Conservation (phyloP, 1,140 invertebrate species). For the Planococcus citri region DNA sequence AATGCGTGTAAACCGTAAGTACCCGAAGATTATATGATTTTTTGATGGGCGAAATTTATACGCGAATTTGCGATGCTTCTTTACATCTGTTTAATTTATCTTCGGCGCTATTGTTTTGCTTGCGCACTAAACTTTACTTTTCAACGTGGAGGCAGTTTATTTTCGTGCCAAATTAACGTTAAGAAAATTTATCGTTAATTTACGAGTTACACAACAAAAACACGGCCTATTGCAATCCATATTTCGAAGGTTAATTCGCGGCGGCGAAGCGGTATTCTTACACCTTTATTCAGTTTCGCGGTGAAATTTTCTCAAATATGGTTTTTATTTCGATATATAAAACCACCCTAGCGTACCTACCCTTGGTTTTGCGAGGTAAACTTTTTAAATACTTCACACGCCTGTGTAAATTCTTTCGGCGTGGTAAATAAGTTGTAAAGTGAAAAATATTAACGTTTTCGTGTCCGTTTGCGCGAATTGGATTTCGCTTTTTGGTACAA, state of each 20-base stretch:
- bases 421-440: background rate
- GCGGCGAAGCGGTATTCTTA: no score
- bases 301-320: background rate
- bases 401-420: no score
- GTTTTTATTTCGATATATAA: background rate
- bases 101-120: background rate
- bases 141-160: background rate
- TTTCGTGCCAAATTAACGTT: slow-evolving; percentile 3
- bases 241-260: background rate
- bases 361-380: no score
- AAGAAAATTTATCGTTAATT: slow-evolving; percentile 1
- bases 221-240: background rate
- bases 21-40: no score
- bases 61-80: no score
- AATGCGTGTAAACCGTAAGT: no score
- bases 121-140: background rate
- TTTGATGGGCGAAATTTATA: no score
- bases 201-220: background rate
- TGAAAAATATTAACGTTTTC: background rate
- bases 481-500: background rate
- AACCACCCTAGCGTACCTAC: no score
- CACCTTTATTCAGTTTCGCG: no score
- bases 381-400: background rate
- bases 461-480: background rate
- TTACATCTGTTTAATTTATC: background rate